Percentiles rank a stretch among this genome's conserved stretches.
Conservation (phyloP, 2,888 invertebrate genomes). For the Notodonta dromedarius region DNA sequence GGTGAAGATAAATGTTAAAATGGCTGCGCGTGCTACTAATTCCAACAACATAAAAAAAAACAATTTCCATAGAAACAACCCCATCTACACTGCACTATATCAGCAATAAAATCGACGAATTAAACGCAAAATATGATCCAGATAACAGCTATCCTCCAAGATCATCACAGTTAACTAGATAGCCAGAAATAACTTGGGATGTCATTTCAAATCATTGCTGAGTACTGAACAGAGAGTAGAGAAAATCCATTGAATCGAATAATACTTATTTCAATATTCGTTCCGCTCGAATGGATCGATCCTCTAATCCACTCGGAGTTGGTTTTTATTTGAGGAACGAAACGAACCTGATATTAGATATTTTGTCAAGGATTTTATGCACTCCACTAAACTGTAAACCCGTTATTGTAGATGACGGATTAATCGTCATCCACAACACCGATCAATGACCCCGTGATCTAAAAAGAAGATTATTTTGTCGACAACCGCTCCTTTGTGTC, state of each 20-base stretch:
- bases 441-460: neutral
- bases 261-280: constrained; percentile 35
- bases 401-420: too few species aligned
- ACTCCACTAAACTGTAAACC: too few species aligned
- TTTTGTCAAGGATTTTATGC: constrained; percentile 10
- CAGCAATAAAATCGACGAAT: neutral
- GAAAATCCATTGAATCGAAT: constrained; percentile 41
- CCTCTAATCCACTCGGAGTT: constrained; percentile 29
- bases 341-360: constrained; percentile 3
- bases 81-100: neutral
- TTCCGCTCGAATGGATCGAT: constrained; percentile 29
- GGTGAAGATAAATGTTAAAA: too few species aligned
- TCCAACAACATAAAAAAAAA: too few species aligned
- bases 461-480: neutral
- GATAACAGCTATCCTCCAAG: neutral
- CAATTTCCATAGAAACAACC: too few species aligned
- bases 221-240: constrained; percentile 41
- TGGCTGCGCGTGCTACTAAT: too few species aligned
- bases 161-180: constrained; percentile 13
- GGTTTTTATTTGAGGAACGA: constrained; percentile 23
- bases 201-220: constrained; percentile 37
- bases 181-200: constrained; percentile 29
- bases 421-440: too few species aligned
- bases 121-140: neutral
- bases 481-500: constrained; percentile 27